phyloP scores from a whole-genome alignment of 2,797 vertebrate species.

The Helicolenus hilgendorfi region DNA sequence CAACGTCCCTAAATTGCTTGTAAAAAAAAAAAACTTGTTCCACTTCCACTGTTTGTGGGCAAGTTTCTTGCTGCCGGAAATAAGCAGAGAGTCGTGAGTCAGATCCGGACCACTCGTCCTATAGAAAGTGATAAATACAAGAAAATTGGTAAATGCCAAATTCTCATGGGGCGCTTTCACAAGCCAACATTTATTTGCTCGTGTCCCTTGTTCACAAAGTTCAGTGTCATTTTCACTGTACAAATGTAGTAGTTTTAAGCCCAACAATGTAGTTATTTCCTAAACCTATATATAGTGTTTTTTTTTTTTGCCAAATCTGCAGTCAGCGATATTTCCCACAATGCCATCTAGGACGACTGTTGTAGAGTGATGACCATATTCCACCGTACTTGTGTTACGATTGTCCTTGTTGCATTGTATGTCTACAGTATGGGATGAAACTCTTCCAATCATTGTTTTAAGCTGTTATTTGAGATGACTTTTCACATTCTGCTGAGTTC shows the following conservation, averaged over 20 bases:
- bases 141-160: no score
- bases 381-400: fast-evolving
- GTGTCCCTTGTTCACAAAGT: no score
- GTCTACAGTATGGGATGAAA: background rate
- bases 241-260: no score
- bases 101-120: background rate
- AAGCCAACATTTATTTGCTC: no score
- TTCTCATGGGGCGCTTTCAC: no score
- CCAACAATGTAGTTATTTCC: no score
- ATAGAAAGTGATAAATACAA: background rate
- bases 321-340: fast-evolving
- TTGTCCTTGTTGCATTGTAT: no score
- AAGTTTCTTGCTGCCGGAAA: background rate
- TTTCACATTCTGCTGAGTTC: background rate
- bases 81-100: background rate
- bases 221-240: no score
- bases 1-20: background rate
- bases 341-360: no score
- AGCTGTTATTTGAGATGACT: background rate
- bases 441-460: background rate
- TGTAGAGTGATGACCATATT: fast-evolving
- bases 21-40: no score
- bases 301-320: background rate
- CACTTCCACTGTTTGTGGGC: no score
- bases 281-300: no score